Evolutionary conservation across 2,113 vertebrate genomes (phyloP).

Genomic region (Balaenoptera acutorostrata): DNA sequence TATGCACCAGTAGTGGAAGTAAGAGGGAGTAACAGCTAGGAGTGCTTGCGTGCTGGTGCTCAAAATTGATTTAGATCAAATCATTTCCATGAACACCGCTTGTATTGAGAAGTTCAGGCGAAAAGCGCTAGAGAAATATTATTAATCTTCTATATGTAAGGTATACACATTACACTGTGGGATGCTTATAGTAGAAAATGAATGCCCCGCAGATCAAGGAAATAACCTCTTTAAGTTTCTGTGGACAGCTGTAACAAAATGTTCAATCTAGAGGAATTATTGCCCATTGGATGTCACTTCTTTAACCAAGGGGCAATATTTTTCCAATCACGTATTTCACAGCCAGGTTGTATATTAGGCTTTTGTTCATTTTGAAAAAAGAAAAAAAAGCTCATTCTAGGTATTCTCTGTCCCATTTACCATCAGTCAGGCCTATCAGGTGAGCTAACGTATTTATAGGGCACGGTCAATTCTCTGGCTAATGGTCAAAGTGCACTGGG

Average conservation of each 20-base stretch:
- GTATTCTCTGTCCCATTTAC: background rate
- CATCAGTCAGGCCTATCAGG: conserved; percentile 15
- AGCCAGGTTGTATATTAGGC: conserved; percentile 53
- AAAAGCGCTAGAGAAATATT: conserved; percentile 52
- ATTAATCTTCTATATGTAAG: conserved; percentile 70
- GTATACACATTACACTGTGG: conserved; percentile 66
- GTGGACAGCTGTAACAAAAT: conserved; percentile 71
- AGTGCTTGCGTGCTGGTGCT: background rate
- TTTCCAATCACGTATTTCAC: conserved; percentile 71
- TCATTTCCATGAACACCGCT: conserved; percentile 35
- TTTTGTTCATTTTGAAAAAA: conserved; percentile 62
- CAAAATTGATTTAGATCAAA: conserved; percentile 45
- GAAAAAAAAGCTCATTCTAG: background rate
- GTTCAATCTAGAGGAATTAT: conserved; percentile 71
- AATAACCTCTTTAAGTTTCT: conserved; percentile 74
- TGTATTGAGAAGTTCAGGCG: conserved; percentile 37
- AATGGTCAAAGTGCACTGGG: conserved; percentile 32
- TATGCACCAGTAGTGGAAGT: background rate
- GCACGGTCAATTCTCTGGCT: background rate
- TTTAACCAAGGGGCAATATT: conserved; percentile 69
- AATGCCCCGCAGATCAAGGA: conserved; percentile 71
- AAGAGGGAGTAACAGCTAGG: background rate
- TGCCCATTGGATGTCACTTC: conserved; percentile 64
- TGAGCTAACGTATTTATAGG: conserved; percentile 28
- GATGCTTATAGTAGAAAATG: conserved; percentile 61